Conservation (phyloP, 1,140 invertebrate genomes). For the Asbolus verrucosus region DNA sequence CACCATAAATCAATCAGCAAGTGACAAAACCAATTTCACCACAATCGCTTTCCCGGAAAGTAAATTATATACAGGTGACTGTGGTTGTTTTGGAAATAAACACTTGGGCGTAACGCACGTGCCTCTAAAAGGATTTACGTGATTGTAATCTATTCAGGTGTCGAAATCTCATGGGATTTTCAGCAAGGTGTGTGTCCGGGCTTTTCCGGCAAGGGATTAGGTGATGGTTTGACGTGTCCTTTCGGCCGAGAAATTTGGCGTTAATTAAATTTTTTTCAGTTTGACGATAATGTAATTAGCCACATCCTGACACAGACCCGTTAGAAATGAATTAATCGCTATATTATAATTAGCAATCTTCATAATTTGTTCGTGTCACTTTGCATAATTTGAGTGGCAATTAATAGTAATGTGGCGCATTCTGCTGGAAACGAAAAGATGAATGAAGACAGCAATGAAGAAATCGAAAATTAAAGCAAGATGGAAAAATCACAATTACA, state of each 20-base stretch:
- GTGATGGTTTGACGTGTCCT: constrained; percentile 13
- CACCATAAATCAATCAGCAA: constrained; percentile 3
- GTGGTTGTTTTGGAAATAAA: constrained; percentile 39
- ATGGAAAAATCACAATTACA: no score
- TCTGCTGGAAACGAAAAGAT: no score
- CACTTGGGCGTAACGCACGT: constrained; percentile 22
- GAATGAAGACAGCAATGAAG: no score
- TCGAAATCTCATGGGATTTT: constrained; percentile 7
- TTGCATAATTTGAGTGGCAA: no score
- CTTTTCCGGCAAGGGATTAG: constrained; percentile 1
- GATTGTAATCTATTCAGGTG: constrained; percentile 24
- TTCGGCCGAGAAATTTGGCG: background rate
- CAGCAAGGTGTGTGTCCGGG: constrained; percentile 5
- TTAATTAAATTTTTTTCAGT: background rate
- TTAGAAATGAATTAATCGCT: no score
- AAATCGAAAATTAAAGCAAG: no score
- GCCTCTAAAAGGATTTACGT: no score
- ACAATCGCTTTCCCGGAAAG: constrained; percentile 28
- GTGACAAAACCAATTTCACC: constrained; percentile 15
- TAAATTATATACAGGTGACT: constrained; percentile 20
- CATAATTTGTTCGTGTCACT: no score
- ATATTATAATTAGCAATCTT: no score
- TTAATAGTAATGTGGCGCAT: no score
- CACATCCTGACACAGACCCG: no score
- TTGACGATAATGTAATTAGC: no score